Conservation (phyloP, 2,113 vertebrate genomes). For the Erythrocercus mccallii region DNA sequence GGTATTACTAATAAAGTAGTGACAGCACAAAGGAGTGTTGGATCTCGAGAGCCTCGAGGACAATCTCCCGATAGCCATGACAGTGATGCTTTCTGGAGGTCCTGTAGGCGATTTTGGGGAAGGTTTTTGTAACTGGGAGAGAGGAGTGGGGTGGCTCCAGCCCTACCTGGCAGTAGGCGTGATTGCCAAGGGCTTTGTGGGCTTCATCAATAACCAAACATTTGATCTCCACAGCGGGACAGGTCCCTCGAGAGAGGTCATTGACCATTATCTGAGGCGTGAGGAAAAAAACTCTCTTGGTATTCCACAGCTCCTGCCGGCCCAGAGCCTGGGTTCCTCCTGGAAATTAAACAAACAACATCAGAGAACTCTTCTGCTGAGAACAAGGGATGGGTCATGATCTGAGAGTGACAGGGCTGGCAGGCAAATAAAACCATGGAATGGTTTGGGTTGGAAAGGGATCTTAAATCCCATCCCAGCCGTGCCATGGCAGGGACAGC, state of each 20-base stretch:
- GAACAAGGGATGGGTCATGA: not conserved
- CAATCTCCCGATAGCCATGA: not conserved
- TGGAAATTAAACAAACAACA: conserved; percentile 25
- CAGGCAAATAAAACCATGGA: not conserved
- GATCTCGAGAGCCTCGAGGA: not conserved
- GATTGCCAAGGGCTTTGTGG: conserved; percentile 93
- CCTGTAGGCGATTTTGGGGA: fast-evolving
- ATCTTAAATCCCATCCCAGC: fast-evolving
- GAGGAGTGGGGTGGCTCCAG: not conserved
- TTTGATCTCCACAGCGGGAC: conserved; percentile 84
- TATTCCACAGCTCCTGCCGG: conserved; percentile 83
- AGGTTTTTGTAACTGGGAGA: fast-evolving
- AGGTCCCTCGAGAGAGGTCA: conserved; percentile 87
- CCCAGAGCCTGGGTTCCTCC: conserved; percentile 83
- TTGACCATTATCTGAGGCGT: conserved; percentile 97
- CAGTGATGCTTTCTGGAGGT: fast-evolving
- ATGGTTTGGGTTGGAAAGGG: not conserved
- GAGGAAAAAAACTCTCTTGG: conserved; percentile 88
- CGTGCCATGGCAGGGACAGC: not conserved
- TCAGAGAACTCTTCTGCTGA: not conserved
- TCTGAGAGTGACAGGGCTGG: fast-evolving
- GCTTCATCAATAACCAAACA: conserved; percentile 96
- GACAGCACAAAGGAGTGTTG: fast-evolving
- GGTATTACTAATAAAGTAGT: not conserved
- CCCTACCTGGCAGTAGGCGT: conserved; percentile 93